These are phyloP conservation scores for Puntigrus tetrazona DNA, from an alignment of 2,113 vertebrate genomes.

Conservation along the genomic window DNA sequence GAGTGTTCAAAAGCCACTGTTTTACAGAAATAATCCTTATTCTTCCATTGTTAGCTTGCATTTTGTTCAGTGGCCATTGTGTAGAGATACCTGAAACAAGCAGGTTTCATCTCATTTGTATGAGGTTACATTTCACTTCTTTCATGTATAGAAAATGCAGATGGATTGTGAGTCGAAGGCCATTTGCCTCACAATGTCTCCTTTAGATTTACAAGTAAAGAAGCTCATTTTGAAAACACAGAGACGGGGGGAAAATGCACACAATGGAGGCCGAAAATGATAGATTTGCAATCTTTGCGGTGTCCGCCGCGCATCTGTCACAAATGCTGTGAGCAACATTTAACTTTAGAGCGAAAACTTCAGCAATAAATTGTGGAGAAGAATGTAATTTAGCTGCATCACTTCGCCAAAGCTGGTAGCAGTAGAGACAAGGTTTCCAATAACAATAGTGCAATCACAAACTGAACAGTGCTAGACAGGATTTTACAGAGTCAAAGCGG, in stretches of 20 bases:
- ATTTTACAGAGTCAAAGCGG: background rate
- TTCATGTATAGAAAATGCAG: background rate
- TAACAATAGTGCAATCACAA: constrained; percentile 11
- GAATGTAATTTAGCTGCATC: constrained; percentile 62
- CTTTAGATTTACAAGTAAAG: constrained; percentile 32
- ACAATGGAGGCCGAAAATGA: constrained; percentile 44
- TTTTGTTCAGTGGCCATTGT: background rate
- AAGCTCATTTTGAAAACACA: constrained; percentile 47
- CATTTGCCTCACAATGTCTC: background rate
- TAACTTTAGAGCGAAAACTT: constrained; percentile 48
- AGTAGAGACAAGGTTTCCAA: constrained; percentile 57
- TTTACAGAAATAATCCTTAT: background rate
- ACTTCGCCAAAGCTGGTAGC: constrained; percentile 29
- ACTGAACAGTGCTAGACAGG: background rate
- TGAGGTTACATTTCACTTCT: background rate
- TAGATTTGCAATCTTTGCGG: constrained; percentile 53
- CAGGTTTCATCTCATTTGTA: background rate
- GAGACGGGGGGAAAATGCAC: constrained; percentile 38
- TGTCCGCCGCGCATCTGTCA: constrained; percentile 29
- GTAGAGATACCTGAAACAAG: background rate
- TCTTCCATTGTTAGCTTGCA: background rate
- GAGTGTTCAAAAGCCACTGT: background rate
- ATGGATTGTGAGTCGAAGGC: background rate
- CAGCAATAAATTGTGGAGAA: constrained; percentile 56
- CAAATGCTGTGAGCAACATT: constrained; percentile 28